These are phyloP conservation scores for Cryptoleucopteryx plumbea DNA, from an alignment of 2,113 vertebrate species.

Conservation along the genomic window DNA sequence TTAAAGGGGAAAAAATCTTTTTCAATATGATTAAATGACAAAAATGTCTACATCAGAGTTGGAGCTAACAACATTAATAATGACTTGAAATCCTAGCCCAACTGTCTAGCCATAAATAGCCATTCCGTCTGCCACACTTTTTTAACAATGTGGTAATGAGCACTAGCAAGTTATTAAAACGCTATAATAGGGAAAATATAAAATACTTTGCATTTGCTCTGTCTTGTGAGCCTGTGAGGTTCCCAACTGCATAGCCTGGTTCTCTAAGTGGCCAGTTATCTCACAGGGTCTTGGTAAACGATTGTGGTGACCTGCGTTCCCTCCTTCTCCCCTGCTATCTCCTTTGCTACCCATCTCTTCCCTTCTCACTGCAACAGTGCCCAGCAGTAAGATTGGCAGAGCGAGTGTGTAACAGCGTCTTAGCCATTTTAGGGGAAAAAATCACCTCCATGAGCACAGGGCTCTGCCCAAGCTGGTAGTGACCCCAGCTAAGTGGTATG, in stretches of 20 bases:
- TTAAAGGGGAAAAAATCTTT: background rate
- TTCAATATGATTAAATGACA: background rate
- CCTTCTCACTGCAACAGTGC: background rate
- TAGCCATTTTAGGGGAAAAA: background rate
- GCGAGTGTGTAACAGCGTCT: accelerated
- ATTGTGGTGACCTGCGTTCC: background rate
- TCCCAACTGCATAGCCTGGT: background rate
- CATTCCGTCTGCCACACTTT: background rate
- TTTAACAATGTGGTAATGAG: background rate
- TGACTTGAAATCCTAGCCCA: background rate
- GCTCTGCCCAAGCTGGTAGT: background rate
- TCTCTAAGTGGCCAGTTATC: background rate
- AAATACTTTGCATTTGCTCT: background rate
- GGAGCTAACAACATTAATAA: background rate
- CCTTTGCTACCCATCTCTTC: background rate
- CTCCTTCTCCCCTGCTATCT: background rate
- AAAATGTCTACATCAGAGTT: background rate
- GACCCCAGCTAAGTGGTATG: background rate
- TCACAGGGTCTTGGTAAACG: background rate
- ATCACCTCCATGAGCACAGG: background rate
- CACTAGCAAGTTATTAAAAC: background rate
- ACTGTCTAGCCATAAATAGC: background rate
- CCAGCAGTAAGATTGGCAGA: background rate
- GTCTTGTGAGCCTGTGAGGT: background rate
- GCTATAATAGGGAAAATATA: background rate